Conservation (phyloP, 2,797 vertebrate genomes). For the Cygnus olor region DNA sequence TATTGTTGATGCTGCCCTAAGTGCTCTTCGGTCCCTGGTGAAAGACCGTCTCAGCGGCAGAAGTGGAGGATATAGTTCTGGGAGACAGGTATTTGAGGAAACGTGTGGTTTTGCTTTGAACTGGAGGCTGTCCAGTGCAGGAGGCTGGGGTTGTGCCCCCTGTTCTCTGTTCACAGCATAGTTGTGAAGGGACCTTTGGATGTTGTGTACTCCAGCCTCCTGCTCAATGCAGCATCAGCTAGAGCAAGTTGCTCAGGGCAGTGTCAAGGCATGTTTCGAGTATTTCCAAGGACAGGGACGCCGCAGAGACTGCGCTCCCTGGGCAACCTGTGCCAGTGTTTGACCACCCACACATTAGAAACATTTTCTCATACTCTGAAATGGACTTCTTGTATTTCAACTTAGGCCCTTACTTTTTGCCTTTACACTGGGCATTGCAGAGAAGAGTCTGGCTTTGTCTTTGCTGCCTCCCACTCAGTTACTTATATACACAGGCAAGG, state of each 20-base stretch:
- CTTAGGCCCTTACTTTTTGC: neutral
- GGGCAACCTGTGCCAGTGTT: neutral
- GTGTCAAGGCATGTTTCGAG: neutral
- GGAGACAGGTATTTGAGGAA: conserved; percentile 78
- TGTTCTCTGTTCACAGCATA: neutral
- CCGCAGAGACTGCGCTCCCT: neutral
- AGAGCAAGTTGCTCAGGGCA: neutral
- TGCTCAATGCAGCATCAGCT: neutral
- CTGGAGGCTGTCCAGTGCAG: neutral
- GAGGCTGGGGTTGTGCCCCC: neutral
- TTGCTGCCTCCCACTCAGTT: neutral
- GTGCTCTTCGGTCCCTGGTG: conserved; percentile 84
- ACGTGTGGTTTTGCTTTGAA: neutral
- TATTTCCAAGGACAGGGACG: neutral
- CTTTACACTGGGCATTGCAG: neutral
- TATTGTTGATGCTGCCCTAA: conserved; percentile 90
- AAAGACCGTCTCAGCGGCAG: conserved; percentile 89
- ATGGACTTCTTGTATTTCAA: neutral
- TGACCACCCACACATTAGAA: neutral
- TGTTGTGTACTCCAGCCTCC: neutral
- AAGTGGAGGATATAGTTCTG: conserved; percentile 85
- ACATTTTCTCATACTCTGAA: neutral
- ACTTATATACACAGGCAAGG: neutral
- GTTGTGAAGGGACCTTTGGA: neutral
- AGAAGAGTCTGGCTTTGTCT: neutral